These are phyloP conservation scores for Amblyraja radiata DNA, from an alignment of 2,797 vertebrate genomes.

Conservation along the genomic window DNA sequence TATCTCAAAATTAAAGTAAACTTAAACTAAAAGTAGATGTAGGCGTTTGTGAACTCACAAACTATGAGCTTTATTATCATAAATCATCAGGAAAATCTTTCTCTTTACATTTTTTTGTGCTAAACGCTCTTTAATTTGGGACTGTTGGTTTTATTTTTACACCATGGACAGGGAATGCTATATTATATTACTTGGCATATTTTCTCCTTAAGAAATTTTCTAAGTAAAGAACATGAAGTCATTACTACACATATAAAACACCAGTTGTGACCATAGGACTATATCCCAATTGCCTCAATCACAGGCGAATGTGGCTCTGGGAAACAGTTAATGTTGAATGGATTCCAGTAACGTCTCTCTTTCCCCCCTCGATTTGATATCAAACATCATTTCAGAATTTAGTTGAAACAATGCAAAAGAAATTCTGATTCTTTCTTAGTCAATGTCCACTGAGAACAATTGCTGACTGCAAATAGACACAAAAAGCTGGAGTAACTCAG, in stretches of 20 bases:
- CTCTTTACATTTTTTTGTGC: neutral
- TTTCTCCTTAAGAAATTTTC: neutral
- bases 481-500: too few relatives aligned
- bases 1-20: too few relatives aligned
- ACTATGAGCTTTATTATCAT: neutral
- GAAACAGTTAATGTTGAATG: neutral
- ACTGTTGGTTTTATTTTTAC: neutral
- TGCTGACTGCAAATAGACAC: neutral
- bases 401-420: neutral
- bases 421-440: neutral
- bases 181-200: neutral
- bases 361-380: neutral
- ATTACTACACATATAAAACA: neutral
- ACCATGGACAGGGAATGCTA: neutral
- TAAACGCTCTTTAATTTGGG: neutral
- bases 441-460: neutral
- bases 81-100: neutral
- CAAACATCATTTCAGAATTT: neutral
- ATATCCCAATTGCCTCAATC: neutral
- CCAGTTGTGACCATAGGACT: too few relatives aligned
- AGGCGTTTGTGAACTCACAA: neutral
- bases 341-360: neutral
- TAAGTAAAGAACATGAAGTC: neutral
- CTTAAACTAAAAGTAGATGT: neutral
- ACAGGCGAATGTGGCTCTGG: neutral